These are phyloP conservation scores for Ecliptopera silaceata DNA, from an alignment of 2,888 invertebrate species.

Conservation along the genomic window DNA sequence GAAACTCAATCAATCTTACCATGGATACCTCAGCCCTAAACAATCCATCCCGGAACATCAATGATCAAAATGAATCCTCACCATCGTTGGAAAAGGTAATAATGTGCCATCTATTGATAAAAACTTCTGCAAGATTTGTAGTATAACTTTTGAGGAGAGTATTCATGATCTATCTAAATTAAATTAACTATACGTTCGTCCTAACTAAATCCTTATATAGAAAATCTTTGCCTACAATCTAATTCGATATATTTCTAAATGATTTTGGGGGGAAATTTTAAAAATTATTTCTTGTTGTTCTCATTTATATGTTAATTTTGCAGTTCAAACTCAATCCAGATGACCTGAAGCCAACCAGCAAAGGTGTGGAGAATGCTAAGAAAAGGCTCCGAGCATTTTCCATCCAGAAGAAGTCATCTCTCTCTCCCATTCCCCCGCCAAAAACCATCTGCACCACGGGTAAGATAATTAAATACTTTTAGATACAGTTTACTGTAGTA, in stretches of 20 bases:
- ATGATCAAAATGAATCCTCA: slow-evolving; percentile 42
- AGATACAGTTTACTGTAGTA: too few species aligned
- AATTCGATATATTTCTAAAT: too few species aligned
- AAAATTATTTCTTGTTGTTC: not conserved
- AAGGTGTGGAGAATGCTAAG: slow-evolving; percentile 75
- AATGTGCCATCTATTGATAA: not conserved
- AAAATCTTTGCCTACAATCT: too few species aligned
- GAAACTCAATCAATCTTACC: slow-evolving; percentile 1
- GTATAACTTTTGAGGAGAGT: too few species aligned
- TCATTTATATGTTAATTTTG: not conserved
- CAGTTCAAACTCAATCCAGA: slow-evolving; percentile 17
- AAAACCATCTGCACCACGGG: slow-evolving; percentile 57
- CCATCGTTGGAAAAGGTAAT: slow-evolving; percentile 45
- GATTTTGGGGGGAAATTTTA: not conserved
- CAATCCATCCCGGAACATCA: slow-evolving; percentile 45
- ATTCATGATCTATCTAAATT: too few species aligned
- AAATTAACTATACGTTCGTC: too few species aligned
- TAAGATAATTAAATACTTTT: too few species aligned
- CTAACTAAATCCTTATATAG: too few species aligned
- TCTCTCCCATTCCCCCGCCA: slow-evolving; percentile 57
- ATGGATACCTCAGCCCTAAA: slow-evolving; percentile 43
- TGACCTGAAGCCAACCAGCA: slow-evolving; percentile 37
- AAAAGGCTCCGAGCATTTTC: slow-evolving; percentile 76
- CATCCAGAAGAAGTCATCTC: slow-evolving; percentile 72
- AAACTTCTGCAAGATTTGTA: too few species aligned